Percentiles rank a stretch among this genome's conserved stretches.
These are phyloP conservation scores for Orussus abietinus DNA, from an alignment of 1,140 invertebrate species.

Conservation along the genomic window DNA sequence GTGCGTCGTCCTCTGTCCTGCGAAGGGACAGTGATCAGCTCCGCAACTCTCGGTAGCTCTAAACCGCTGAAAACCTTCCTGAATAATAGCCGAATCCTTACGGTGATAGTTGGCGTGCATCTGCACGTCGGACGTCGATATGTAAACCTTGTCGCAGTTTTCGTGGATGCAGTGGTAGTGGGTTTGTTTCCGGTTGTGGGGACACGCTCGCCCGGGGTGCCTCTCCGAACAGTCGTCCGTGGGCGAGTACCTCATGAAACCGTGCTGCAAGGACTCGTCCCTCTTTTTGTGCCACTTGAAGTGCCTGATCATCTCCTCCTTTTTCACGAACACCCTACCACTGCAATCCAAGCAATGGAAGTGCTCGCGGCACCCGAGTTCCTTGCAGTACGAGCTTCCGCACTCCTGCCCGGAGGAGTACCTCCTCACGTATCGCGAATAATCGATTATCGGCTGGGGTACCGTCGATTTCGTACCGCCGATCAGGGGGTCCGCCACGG, in stretches of 20 bases:
- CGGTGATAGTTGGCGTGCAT: constrained; percentile 99
- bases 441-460: constrained; percentile 58
- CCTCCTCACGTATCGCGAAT: constrained; percentile 68
- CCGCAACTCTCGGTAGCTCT: constrained; percentile 89
- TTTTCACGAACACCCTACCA: constrained; percentile 88
- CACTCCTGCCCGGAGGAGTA: constrained; percentile 67
- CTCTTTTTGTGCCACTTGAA: constrained; percentile 99
- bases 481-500: constrained; percentile 42
- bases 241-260: constrained; percentile 92
- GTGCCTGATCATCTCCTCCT: constrained; percentile 98
- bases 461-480: constrained; percentile 38
- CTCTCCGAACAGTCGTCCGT: constrained; percentile 85
- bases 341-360: constrained; percentile 95
- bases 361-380: constrained; percentile 71
- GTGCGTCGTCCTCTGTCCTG: constrained; percentile 94
- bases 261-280: constrained; percentile 93
- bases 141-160: constrained; percentile 96
- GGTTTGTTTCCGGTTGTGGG: constrained; percentile 94
- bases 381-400: constrained; percentile 66
- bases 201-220: constrained; percentile 67
- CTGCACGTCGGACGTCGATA: constrained; percentile 97
- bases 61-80: constrained; percentile 92
- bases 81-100: constrained; percentile 95
- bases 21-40: constrained; percentile 83
- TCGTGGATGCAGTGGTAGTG: constrained; percentile 98